Conservation (phyloP, 1,140 invertebrate species). For the Drosophila murphyi region DNA sequence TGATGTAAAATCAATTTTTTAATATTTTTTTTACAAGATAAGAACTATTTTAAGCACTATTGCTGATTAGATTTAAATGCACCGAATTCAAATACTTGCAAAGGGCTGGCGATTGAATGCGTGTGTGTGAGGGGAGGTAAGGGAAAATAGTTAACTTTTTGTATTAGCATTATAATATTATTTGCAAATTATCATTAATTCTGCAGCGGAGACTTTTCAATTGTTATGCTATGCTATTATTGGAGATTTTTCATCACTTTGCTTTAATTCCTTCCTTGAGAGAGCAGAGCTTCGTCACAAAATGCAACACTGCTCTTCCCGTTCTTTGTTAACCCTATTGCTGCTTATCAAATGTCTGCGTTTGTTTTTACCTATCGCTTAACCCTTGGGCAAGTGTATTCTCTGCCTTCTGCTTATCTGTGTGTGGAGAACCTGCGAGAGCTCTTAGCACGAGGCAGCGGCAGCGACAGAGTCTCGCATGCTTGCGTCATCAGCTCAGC, state of each 20-base stretch:
- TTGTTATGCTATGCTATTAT: too few relatives aligned
- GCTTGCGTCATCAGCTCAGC: slow-evolving; percentile 40
- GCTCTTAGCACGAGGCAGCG: slow-evolving; percentile 24
- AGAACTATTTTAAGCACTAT: not conserved
- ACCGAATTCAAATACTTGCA: not conserved
- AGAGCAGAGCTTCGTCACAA: too few relatives aligned
- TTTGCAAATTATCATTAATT: too few relatives aligned
- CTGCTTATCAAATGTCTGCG: not conserved
- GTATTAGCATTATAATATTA: not conserved
- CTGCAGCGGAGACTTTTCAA: too few relatives aligned
- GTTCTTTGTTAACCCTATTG: not conserved
- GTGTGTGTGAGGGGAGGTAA: too few relatives aligned
- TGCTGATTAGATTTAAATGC: slow-evolving; percentile 5
- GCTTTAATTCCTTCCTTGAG: too few relatives aligned
- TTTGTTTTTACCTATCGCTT: not conserved
- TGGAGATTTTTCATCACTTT: too few relatives aligned
- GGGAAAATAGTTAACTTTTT: not conserved
- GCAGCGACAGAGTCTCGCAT: not conserved
- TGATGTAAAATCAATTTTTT: slow-evolving; percentile 11
- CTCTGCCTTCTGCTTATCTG: slow-evolving; percentile 10
- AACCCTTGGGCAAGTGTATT: slow-evolving; percentile 21
- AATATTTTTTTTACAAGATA: slow-evolving; percentile 22
- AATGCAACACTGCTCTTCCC: too few relatives aligned
- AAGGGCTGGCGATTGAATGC: not conserved
- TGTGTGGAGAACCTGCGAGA: slow-evolving; percentile 9